A percentile compares a stretch with the other conserved stretches of the same genome.
Evolutionary conservation across 2,797 vertebrate genomes (phyloP).

Genomic region (Urophycis tenuis): DNA sequence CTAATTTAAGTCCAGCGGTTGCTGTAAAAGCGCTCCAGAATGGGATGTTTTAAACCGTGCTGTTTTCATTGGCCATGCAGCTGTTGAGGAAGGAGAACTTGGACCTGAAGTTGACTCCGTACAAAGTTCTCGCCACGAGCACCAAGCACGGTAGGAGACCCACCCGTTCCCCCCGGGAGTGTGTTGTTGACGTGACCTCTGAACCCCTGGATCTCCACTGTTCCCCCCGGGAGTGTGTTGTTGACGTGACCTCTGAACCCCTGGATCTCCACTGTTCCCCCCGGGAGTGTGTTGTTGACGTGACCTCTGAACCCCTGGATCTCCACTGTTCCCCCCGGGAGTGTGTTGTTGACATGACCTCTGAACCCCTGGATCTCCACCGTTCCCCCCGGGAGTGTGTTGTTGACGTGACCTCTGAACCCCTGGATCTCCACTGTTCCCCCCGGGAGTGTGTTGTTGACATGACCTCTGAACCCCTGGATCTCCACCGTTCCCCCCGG

Average conservation of each 20-base stretch:
- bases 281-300: not conserved
- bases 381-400: too few species aligned
- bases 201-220: too few species aligned
- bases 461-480: too few species aligned
- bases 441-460: too few species aligned
- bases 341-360: not conserved
- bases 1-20: not conserved
- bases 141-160: slow-evolving; percentile 87
- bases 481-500: too few species aligned
- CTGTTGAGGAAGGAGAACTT: slow-evolving; percentile 93
- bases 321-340: not conserved
- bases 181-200: not conserved
- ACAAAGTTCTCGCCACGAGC: slow-evolving; percentile 96
- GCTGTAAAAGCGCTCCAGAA: not conserved
- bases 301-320: not conserved
- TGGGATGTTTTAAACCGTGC: not conserved
- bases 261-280: too few species aligned
- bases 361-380: too few species aligned
- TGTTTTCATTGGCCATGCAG: slow-evolving; percentile 51
- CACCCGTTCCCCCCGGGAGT: not conserved
- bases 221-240: not conserved
- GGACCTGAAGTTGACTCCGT: slow-evolving; percentile 95
- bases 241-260: not conserved
- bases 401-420: too few species aligned
- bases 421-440: too few species aligned